Evolutionary conservation across 2,113 vertebrate genomes (phyloP).

Genomic region (Engystomops pustulosus): DNA sequence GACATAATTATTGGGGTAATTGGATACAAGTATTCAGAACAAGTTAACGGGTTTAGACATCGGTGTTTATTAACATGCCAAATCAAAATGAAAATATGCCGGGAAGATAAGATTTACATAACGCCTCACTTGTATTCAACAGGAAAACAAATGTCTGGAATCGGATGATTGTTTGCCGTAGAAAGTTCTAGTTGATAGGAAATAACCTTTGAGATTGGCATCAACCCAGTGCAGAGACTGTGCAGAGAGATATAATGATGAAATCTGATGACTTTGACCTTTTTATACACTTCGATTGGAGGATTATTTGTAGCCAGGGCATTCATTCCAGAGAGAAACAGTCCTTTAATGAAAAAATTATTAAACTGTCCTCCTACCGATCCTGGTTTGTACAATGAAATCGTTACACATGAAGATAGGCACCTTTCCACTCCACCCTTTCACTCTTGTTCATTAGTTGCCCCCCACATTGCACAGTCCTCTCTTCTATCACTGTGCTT

Average conservation of each 20-base stretch:
- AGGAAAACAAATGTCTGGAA: constrained; percentile 17
- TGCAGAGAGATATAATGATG: not conserved
- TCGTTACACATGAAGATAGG: not conserved
- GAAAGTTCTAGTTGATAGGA: not conserved
- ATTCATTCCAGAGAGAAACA: not conserved
- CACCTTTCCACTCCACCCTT: not conserved
- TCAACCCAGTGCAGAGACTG: not conserved
- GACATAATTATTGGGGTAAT: constrained; percentile 53
- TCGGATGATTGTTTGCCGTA: not conserved
- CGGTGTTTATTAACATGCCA: constrained; percentile 56
- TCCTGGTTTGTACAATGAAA: not conserved
- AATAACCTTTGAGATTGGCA: constrained; percentile 25
- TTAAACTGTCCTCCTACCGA: not conserved
- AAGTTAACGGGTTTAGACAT: constrained; percentile 53
- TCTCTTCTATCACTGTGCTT: too few relatives aligned
- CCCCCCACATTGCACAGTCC: too few relatives aligned
- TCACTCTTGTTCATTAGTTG: too few relatives aligned
- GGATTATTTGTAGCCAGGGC: not conserved
- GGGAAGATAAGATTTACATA: constrained; percentile 46
- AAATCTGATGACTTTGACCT: constrained; percentile 19
- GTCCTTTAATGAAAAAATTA: not conserved
- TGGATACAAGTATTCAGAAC: constrained; percentile 52
- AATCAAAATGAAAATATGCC: constrained; percentile 50
- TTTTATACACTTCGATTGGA: not conserved
- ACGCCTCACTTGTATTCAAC: not conserved